Percentiles rank a stretch among this genome's conserved stretches.
These are phyloP conservation scores for Caenorhabditis latens DNA, from an alignment of 1,140 invertebrate species.

Conservation along the genomic window DNA sequence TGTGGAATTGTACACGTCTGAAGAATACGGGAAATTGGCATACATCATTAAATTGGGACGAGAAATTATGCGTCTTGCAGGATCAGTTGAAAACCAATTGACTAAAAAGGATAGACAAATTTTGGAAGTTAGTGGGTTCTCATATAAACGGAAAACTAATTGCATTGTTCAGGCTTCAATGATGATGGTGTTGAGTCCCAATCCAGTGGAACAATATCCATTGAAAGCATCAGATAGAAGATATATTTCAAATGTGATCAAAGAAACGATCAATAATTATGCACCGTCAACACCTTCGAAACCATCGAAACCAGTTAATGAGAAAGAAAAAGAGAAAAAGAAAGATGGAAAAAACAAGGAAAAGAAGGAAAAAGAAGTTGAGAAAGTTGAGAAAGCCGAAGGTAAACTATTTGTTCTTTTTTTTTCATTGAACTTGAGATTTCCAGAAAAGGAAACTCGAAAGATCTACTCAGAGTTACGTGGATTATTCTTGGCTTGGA, in stretches of 20 bases:
- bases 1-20: neutral
- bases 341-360: neutral
- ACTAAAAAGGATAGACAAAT: neutral
- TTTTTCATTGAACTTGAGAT: too few species aligned
- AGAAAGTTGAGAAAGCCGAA: too few species aligned
- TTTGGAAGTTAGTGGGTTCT: neutral
- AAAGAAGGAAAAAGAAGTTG: neutral
- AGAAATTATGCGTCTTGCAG: neutral
- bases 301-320: neutral
- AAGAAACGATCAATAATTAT: slow-evolving; percentile 11
- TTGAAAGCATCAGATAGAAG: neutral
- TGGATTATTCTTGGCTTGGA: slow-evolving; percentile 5
- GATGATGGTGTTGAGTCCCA: neutral
- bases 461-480: slow-evolving; percentile 7
- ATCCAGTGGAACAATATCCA: neutral
- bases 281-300: neutral
- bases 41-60: neutral
- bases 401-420: neutral
- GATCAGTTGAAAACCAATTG: neutral
- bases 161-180: neutral
- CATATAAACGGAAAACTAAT: too few species aligned
- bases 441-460: neutral
- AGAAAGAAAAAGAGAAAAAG: neutral
- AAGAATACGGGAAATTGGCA: neutral
- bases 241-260: neutral